Evolutionary conservation across 2,888 invertebrate genomes (phyloP), one percentile per base, ranked within the genome.

Genomic region (Andrena flavipes): DNA sequence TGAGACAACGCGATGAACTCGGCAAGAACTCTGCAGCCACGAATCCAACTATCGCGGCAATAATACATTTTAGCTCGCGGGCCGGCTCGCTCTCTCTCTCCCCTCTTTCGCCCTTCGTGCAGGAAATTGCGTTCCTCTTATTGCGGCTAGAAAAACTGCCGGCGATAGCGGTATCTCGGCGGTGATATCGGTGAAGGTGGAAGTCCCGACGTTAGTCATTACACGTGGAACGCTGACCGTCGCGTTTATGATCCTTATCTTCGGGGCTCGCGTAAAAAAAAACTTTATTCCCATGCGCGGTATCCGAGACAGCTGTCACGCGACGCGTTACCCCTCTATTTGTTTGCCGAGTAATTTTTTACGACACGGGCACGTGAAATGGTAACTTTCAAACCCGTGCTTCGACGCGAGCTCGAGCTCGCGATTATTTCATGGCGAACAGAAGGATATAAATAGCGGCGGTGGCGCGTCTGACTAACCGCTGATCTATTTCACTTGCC

Each of bases 231-330:
- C 80, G 65, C 23, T 73, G 65, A 65, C 49, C 42, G 63, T 13
- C 42, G 26, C 79, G 65, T 80, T 78, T 79, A 71, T 49, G 80
- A 80, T 80, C 79, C 67, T 80, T 80, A 80, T 80, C 80, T 20
- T 5, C n/a, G 13, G 5, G 20, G 33, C 71, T 60, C 49, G 7
- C 60, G 71, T 56, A 56, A 62, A 73, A 73, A 33, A 63, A 59
- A 78, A 80, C 54, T 80, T 80, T 80, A 80, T 71, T 80, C 62
- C 62, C 79, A 70, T 62, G 51, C 70, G 70, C 23, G 42, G 51
- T 78, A 69, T 54, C 79, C 71, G 71, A 54, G 80, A 80, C 80
- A 72, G 48, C 71, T 79, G 80, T 80, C 80, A 80, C 80, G 80
- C 80, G 71, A 80, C 42, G 67, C 59, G 62, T 80, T 68, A 63